A percentile compares a stretch with the other conserved stretches of the same genome.
Evolutionary conservation across 2,113 vertebrate genomes (phyloP).

Genomic region (Gymnorhina tibicen): DNA sequence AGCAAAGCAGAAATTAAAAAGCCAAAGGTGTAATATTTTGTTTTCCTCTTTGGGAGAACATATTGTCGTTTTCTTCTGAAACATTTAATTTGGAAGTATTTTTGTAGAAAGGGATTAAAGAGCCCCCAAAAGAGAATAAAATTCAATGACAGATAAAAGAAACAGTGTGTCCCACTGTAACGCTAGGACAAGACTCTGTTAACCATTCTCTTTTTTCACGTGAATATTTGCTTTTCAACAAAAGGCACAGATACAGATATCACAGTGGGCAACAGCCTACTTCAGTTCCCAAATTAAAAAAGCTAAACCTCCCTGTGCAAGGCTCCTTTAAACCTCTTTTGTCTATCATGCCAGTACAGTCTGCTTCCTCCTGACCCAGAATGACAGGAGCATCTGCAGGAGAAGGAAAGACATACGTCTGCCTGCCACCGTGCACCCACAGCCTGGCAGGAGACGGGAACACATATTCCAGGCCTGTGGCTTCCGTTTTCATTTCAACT

Average conservation of each 20-base stretch:
- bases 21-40: rapidly evolving
- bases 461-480: background rate
- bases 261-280: background rate
- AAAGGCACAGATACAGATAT: background rate
- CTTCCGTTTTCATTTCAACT: background rate
- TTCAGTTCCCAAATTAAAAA: background rate
- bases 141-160: background rate
- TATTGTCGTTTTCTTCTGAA: background rate
- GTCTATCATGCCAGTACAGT: background rate
- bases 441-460: background rate
- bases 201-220: rapidly evolving
- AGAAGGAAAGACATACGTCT: background rate
- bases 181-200: background rate
- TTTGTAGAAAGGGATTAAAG: background rate
- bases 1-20: background rate
- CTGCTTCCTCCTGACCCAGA: background rate
- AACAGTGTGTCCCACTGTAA: background rate
- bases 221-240: background rate
- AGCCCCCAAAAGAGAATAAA: rapidly evolving
- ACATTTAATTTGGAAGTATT: background rate
- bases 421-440: background rate
- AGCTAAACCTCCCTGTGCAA: background rate
- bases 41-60: background rate
- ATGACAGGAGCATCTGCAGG: conserved; percentile 18
- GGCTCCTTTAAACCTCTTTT: background rate